Base-by-base conservation (phyloP, 2,113 vertebrate species). In the Tachycineta bicolor region DNA sequence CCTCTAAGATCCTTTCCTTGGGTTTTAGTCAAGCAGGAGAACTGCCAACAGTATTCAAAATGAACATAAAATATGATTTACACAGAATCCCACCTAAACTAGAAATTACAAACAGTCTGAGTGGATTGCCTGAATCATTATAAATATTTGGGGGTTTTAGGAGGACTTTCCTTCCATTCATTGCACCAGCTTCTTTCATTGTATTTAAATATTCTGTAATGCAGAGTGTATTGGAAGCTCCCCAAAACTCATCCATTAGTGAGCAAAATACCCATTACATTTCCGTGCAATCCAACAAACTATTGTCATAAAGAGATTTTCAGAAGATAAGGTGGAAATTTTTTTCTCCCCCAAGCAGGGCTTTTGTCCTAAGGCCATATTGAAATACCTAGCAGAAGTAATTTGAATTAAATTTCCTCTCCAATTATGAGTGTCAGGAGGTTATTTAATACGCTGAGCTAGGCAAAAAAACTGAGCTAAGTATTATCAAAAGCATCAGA, bases 381-480 rank as follows among this genome's bases (percentile, higher is more conserved):
- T 78, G 79, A 94, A 95, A 94, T 39, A 83, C 49, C 58, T 29
- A 81, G 56, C 49, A 90, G 9, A 90, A 93, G 49, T 81, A 90
- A 95, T 75, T 78, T 59, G 81, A 94, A 88, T 60, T 17, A 91
- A 81, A 94, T 80, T 94, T 89, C 93, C 56, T 68, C 43, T 89
- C 83, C 60, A 74, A 83, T 83, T 83, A 92, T 25, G n/a, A 79
- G 49, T 31, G 58, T 74, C 83, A 93, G 47, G 58, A 94, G 56
- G 62, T 58, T 69, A 75, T 86, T 90, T 93, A 89, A 89, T 88
- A 64, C 5, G 8, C 37, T 78, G 52, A 59, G 41, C 25, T 80
- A 47, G 39, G 65, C 44, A 56, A 83, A 93, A 84, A 62, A 87
- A 31, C 1, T 1, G 9, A 93, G 37, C 31, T 69, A 87, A 84